Conservation (phyloP, 2,113 vertebrate species). For the Pandion haliaetus region DNA sequence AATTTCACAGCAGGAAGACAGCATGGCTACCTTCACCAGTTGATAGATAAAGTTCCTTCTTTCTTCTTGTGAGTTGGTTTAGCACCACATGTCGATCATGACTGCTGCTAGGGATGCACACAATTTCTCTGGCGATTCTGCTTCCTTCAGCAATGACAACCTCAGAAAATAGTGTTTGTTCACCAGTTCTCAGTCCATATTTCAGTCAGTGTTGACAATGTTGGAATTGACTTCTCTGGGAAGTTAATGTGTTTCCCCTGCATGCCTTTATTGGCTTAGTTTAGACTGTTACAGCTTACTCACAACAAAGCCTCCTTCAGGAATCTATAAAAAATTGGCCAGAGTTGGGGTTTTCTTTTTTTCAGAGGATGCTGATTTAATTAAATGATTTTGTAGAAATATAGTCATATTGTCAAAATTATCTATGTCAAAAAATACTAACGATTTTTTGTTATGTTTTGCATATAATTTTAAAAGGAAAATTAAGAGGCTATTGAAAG, state of each 20-base stretch:
- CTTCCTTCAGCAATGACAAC: not conserved
- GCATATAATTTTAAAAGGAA: not conserved
- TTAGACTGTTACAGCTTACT: not conserved
- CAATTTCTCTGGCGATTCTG: not conserved
- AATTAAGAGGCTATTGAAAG: not conserved
- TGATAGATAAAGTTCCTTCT: not conserved
- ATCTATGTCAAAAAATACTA: not conserved
- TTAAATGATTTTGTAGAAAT: not conserved
- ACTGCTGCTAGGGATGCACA: not conserved
- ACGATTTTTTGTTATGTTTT: not conserved
- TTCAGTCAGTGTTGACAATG: not conserved
- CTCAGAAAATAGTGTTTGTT: not conserved
- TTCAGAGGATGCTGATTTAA: not conserved
- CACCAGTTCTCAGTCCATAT: not conserved
- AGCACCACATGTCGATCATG: fast-evolving
- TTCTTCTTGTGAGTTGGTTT: not conserved
- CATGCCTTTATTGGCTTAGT: not conserved
- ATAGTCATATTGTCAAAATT: not conserved
- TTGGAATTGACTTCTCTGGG: not conserved
- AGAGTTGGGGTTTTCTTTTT: not conserved
- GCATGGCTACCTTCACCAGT: not conserved
- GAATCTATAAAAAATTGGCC: not conserved
- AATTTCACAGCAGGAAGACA: not conserved
- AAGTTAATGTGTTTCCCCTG: not conserved
- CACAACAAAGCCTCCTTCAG: not conserved